A percentile compares a stretch with the other conserved stretches of the same genome.
Conservation (phyloP, 2,113 vertebrate genomes). For the Bufo bufo region DNA sequence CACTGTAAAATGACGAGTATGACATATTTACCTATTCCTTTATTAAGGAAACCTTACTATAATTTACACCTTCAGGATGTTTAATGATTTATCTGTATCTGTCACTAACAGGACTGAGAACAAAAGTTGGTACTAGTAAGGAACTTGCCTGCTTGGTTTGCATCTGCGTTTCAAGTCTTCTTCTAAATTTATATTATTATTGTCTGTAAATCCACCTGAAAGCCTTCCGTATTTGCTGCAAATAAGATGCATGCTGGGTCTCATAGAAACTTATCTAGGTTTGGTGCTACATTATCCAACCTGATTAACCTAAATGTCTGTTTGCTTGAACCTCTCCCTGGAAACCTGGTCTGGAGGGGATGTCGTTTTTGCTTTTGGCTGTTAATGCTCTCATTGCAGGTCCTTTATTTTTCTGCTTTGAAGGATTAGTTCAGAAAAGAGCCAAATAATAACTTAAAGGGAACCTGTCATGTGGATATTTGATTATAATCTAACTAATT, state of each 20-base stretch:
- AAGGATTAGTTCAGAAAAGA: background rate
- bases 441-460: background rate
- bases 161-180: background rate
- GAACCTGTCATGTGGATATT: no score
- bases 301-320: conserved; percentile 3
- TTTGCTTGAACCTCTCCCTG: background rate
- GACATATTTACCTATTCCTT: no score
- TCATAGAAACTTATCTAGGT: background rate
- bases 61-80: background rate
- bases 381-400: background rate
- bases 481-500: no score
- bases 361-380: background rate
- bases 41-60: background rate
- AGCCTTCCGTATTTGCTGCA: background rate
- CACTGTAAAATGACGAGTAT: no score
- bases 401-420: background rate
- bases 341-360: background rate
- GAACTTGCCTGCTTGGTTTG: background rate
- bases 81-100: background rate
- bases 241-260: background rate
- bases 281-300: background rate
- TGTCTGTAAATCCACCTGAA: background rate
- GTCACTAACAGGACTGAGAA: background rate
- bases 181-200: background rate
- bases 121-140: background rate